Conservation (phyloP, 2,113 vertebrate species). For the Indicator maculatus region DNA sequence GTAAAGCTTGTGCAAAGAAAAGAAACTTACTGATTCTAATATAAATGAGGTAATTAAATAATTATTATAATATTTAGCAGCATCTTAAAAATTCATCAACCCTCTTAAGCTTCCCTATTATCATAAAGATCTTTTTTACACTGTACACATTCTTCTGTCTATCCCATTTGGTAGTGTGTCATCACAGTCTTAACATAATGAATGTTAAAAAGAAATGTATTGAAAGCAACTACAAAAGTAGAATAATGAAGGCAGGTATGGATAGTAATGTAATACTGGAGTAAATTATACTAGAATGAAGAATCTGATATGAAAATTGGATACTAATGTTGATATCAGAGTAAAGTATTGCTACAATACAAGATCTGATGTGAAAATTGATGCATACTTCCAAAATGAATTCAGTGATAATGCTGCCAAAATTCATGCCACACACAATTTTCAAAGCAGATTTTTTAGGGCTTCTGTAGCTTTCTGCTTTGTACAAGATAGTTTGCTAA, state of each 20-base stretch:
- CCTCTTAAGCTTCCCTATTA: background rate
- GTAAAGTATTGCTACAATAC: background rate
- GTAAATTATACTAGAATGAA: background rate
- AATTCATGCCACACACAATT: slow-evolving; percentile 11
- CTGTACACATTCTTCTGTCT: background rate
- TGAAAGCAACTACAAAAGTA: background rate
- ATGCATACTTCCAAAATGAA: background rate
- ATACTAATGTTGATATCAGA: background rate
- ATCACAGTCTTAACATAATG: background rate
- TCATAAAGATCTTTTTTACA: background rate
- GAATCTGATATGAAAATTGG: background rate
- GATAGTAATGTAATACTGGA: background rate
- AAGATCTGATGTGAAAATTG: background rate
- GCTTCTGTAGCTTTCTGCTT: slow-evolving; percentile 45
- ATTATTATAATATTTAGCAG: background rate
- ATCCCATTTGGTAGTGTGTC: background rate
- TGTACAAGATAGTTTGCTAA: slow-evolving; percentile 24
- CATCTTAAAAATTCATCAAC: background rate
- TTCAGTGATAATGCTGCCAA: background rate
- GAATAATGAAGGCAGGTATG: background rate
- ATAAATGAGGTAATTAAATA: slow-evolving; percentile 24
- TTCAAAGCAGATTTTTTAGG: slow-evolving; percentile 41
- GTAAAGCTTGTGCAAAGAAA: background rate
- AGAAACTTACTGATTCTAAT: slow-evolving; percentile 13
- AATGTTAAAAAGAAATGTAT: background rate